A percentile compares a stretch with the other conserved stretches of the same genome.
phyloP scores from a whole-genome alignment of 2,888 invertebrate species.

The Ophion ventricosus region DNA sequence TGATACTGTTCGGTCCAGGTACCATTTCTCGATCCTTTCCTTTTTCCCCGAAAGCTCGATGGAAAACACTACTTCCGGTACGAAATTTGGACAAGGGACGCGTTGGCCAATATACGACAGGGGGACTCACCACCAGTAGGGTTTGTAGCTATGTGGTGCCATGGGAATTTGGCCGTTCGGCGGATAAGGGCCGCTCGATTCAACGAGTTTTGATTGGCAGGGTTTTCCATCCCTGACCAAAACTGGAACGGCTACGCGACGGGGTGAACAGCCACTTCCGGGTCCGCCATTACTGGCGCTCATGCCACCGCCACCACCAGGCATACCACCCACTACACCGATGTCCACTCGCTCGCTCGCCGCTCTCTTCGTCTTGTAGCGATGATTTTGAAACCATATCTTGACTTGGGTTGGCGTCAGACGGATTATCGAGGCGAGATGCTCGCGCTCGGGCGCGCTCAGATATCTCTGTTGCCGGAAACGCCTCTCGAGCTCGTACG shows the following conservation, averaged over 20 bases:
- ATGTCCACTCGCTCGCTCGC: conserved; percentile 93
- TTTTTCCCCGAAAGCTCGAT: too few relatives aligned
- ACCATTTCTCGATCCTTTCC: too few relatives aligned
- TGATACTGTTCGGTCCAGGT: too few relatives aligned
- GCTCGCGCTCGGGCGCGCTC: conserved; percentile 98
- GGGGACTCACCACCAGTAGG: conserved; percentile 85
- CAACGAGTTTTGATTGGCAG: conserved; percentile 85
- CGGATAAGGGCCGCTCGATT: conserved; percentile 71
- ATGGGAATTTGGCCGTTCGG: conserved; percentile 78
- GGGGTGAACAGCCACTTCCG: conserved; percentile 90
- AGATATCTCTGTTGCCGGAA: conserved; percentile 98
- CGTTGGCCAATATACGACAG: too few relatives aligned
- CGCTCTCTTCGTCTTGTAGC: conserved; percentile 99
- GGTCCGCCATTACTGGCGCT: conserved; percentile 73
- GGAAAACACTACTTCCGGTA: too few relatives aligned
- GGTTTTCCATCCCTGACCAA: conserved; percentile 97
- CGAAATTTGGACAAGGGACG: not conserved
- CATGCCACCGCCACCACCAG: conserved; percentile 60
- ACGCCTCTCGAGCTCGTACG: conserved; percentile 96
- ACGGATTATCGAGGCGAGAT: conserved; percentile 96
- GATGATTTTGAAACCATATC: conserved; percentile 99
- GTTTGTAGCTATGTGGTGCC: conserved; percentile 77
- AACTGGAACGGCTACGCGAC: conserved; percentile 97
- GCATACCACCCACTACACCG: conserved; percentile 86
- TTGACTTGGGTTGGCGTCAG: conserved; percentile 99